Conservation (phyloP, 2,797 vertebrate species). For the Potorous gilbertii region DNA sequence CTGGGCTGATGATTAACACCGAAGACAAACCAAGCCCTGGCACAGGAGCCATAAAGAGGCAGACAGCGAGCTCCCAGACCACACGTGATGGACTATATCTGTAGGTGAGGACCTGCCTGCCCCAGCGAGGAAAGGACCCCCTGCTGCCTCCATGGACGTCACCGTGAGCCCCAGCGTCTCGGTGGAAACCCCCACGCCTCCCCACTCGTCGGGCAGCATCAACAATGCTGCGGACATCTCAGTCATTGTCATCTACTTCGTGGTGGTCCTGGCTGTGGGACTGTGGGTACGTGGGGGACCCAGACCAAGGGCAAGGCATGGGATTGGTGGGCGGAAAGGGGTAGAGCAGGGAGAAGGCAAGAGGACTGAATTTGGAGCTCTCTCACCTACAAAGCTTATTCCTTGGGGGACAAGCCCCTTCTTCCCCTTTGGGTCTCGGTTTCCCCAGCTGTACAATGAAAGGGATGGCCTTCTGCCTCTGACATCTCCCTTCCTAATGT, state of each 20-base stretch:
- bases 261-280: not conserved
- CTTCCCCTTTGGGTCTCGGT: not conserved
- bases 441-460: not conserved
- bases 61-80: accelerated
- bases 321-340: not conserved
- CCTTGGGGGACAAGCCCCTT: not conserved
- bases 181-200: not conserved
- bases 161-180: not conserved
- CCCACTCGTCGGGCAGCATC: not conserved
- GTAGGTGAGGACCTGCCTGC: not conserved
- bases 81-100: not conserved
- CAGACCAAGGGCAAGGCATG: not conserved
- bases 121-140: not conserved
- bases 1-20: not conserved
- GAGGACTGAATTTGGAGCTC: not conserved
- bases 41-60: not conserved
- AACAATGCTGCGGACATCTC: not conserved
- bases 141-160: not conserved
- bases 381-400: not conserved
- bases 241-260: not conserved
- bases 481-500: not conserved
- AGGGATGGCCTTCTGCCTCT: not conserved
- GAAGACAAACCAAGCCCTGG: not conserved
- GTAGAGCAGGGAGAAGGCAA: not conserved
- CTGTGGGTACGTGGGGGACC: not conserved